A percentile compares a stretch with the other conserved stretches of the same genome.
These are phyloP conservation scores for Apteryx owenii DNA, from an alignment of 2,113 vertebrate genomes.

Conservation along the genomic window DNA sequence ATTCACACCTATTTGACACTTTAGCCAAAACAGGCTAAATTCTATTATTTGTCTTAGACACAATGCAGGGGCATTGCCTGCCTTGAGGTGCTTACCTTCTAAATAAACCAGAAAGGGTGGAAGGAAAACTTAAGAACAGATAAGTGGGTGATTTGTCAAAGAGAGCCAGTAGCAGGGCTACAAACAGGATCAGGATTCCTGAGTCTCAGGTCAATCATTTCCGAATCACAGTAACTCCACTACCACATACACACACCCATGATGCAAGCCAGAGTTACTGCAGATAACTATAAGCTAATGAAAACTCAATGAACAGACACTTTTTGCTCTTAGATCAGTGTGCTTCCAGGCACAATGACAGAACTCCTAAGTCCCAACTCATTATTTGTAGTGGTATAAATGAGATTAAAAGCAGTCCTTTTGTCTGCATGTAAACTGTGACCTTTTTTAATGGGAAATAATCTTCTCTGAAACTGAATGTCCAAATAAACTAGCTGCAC, in stretches of 20 bases:
- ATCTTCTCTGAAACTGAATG: neutral
- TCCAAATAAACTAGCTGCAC: neutral
- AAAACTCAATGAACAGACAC: neutral
- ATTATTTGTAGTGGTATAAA: neutral
- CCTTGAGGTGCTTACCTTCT: neutral
- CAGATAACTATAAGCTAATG: neutral
- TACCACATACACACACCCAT: neutral
- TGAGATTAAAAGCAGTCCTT: neutral
- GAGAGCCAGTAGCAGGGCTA: neutral
- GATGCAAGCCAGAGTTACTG: neutral
- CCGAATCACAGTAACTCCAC: neutral
- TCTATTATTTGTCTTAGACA: neutral
- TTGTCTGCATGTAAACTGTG: neutral
- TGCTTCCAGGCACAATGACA: neutral
- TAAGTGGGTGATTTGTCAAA: neutral
- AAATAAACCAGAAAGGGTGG: neutral
- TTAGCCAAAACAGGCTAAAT: neutral
- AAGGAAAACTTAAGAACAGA: neutral
- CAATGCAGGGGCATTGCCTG: neutral
- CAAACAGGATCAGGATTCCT: neutral
- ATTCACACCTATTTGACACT: neutral
- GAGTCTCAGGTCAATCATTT: neutral
- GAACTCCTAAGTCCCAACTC: neutral
- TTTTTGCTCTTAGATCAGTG: neutral
- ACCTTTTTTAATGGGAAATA: neutral